Conservation (phyloP, 2,113 vertebrate species). For the Tetrax tetrax region DNA sequence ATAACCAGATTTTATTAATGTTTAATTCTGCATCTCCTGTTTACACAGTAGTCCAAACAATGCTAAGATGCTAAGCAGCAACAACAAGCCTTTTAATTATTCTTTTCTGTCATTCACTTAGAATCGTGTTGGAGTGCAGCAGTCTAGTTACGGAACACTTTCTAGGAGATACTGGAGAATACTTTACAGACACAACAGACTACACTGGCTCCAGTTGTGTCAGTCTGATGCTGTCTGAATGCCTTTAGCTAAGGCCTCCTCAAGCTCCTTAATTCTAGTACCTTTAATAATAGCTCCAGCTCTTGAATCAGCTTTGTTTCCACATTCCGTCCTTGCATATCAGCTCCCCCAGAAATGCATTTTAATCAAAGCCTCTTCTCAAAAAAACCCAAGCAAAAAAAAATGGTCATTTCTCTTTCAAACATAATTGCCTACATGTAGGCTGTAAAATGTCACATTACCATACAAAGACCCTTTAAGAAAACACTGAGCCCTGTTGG, state of each 20-base stretch:
- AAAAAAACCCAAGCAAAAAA: not conserved
- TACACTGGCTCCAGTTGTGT: not conserved
- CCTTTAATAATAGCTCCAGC: not conserved
- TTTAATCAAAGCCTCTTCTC: conserved; percentile 33
- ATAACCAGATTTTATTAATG: not conserved
- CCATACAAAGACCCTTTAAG: conserved; percentile 64
- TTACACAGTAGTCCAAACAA: not conserved
- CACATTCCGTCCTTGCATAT: not conserved
- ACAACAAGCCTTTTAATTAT: not conserved
- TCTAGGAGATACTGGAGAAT: not conserved
- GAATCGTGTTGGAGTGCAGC: not conserved
- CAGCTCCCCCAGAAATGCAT: not conserved
- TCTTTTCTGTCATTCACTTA: not conserved
- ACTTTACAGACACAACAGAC: not conserved
- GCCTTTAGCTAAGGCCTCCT: not conserved
- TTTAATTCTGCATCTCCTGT: not conserved
- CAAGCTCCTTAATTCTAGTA: not conserved
- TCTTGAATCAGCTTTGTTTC: conserved; percentile 11
- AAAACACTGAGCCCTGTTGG: conserved; percentile 11
- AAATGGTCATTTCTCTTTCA: conserved; percentile 39
- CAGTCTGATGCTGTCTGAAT: not conserved
- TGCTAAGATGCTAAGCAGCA: not conserved
- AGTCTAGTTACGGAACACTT: not conserved
- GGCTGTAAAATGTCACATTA: conserved; percentile 69
- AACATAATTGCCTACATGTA: conserved; percentile 42